These are phyloP conservation scores for Carabus problematicus DNA, from an alignment of 2,888 invertebrate genomes.

Conservation along the genomic window DNA sequence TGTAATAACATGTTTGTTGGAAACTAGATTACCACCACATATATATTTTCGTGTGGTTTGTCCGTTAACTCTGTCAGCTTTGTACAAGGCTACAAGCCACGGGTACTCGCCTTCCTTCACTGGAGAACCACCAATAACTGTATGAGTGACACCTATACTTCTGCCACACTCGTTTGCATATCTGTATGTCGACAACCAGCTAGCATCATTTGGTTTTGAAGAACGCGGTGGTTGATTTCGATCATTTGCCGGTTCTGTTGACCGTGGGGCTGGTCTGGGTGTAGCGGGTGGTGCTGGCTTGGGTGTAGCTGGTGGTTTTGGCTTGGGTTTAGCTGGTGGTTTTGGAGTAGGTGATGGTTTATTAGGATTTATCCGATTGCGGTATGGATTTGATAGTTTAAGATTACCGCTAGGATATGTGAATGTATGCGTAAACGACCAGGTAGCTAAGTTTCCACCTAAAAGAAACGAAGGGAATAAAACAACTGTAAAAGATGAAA, in stretches of 20 bases:
- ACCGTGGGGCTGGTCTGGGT: not conserved
- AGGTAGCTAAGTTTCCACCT: not conserved
- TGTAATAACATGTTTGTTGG: constrained; percentile 6
- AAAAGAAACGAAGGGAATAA: not conserved
- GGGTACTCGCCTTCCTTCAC: constrained; percentile 2
- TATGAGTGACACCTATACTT: not conserved
- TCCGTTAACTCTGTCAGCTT: not conserved
- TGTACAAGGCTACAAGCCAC: constrained; percentile 13
- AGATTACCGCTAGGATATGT: constrained; percentile 7
- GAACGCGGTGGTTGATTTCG: not conserved
- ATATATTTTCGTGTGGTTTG: not conserved
- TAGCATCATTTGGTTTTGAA: not conserved
- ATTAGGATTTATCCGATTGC: not conserved
- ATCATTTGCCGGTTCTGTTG: not conserved
- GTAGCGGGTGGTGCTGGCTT: not conserved
- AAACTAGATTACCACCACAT: constrained; percentile 10
- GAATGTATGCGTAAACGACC: constrained; percentile 1
- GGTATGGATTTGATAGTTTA: not conserved
- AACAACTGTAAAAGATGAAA: too few relatives aligned
- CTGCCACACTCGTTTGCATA: constrained; percentile 1
- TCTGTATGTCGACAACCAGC: not conserved
- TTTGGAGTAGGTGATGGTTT: not conserved
- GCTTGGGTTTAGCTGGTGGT: not conserved
- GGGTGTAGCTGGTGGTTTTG: not conserved
- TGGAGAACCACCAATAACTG: constrained; percentile 6